These are phyloP conservation scores for Gnatocerus cornutus DNA, from an alignment of 2,888 invertebrate genomes.

Conservation along the genomic window DNA sequence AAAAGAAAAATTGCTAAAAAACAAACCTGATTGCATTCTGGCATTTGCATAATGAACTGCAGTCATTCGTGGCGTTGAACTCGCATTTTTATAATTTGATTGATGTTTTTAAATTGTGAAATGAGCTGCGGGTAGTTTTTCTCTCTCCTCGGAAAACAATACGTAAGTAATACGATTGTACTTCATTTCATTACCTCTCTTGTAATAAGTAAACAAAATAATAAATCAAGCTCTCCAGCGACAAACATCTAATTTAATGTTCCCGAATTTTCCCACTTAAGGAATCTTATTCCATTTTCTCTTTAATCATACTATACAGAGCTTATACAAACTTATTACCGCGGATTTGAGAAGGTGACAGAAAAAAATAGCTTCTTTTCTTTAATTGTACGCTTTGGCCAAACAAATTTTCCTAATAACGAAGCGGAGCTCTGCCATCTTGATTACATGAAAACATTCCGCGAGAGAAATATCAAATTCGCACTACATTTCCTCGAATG, in stretches of 20 bases:
- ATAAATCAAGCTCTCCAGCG: constrained; percentile 1
- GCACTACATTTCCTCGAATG: constrained; percentile 35
- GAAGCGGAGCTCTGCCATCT: background rate
- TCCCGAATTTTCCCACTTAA: background rate
- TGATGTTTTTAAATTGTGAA: too few relatives aligned
- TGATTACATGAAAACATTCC: constrained; percentile 33
- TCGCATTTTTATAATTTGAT: too few relatives aligned
- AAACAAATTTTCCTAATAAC: constrained; percentile 17
- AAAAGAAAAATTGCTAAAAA: background rate
- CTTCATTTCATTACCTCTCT: background rate
- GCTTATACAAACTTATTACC: constrained; percentile 1
- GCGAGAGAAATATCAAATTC: constrained; percentile 35
- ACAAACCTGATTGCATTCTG: too few relatives aligned
- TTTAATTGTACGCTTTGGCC: background rate
- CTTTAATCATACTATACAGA: background rate
- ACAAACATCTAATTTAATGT: background rate
- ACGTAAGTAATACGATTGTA: too few relatives aligned
- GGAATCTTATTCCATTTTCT: background rate
- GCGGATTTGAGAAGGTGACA: background rate
- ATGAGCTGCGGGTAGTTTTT: too few relatives aligned
- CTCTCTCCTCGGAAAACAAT: too few relatives aligned
- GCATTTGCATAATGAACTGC: too few relatives aligned
- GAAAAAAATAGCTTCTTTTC: background rate
- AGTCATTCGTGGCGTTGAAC: too few relatives aligned
- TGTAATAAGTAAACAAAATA: background rate